A percentile compares a stretch with the other conserved stretches of the same genome.
Conservation (phyloP, 2,888 invertebrate genomes). For the Drosophila recens region DNA sequence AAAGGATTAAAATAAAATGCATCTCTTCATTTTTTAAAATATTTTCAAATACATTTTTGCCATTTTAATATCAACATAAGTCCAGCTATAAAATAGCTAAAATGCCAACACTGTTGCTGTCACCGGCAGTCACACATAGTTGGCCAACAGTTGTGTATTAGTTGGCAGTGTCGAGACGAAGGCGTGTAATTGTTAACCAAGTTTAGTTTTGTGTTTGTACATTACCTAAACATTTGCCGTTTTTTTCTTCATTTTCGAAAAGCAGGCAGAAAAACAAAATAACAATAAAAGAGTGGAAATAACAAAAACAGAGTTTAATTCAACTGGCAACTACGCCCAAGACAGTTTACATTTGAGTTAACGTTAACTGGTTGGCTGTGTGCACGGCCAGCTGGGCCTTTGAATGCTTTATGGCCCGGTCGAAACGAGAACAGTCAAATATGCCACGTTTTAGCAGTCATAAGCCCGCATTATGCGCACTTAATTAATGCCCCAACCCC, state of each 20-base stretch:
- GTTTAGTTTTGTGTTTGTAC: slow-evolving; percentile 69
- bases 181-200: slow-evolving; percentile 81
- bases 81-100: neutral
- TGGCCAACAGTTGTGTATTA: slow-evolving; percentile 60
- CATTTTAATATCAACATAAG: no score
- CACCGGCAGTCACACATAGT: slow-evolving; percentile 18
- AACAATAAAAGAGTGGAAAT: slow-evolving; percentile 2
- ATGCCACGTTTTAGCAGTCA: slow-evolving; percentile 77
- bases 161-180: slow-evolving; percentile 64
- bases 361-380: slow-evolving; percentile 19
- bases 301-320: slow-evolving; percentile 25
- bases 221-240: slow-evolving; percentile 69
- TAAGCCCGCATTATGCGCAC: slow-evolving; percentile 81
- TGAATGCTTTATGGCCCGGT: slow-evolving; percentile 46
- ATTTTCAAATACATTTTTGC: no score
- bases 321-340: slow-evolving; percentile 53
- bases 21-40: no score
- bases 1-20: no score
- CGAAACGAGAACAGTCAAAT: slow-evolving; percentile 55
- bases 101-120: slow-evolving; percentile 5
- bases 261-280: slow-evolving; percentile 21
- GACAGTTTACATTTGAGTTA: slow-evolving; percentile 49
- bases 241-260: slow-evolving; percentile 6
- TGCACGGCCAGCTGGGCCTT: slow-evolving; percentile 22
- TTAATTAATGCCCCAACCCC: slow-evolving; percentile 68